phyloP scores from a whole-genome alignment of 2,797 vertebrate species.

The Fringilla coelebs region DNA sequence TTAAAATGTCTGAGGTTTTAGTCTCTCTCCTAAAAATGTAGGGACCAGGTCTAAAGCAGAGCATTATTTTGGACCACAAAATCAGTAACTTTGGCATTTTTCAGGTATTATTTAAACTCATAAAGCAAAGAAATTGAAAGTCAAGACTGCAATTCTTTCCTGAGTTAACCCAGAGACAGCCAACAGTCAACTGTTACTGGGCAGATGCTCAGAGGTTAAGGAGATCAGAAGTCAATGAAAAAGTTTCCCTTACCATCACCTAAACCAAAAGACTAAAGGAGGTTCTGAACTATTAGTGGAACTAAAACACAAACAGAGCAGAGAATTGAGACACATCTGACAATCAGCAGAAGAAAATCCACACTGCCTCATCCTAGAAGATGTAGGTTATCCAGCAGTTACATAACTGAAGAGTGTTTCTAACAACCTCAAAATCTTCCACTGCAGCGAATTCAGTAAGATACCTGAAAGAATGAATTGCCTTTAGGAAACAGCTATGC shows the following conservation, averaged over 20 bases:
- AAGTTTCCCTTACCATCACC: not conserved
- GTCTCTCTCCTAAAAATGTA: not conserved
- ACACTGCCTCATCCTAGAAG: not conserved
- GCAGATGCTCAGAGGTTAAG: not conserved
- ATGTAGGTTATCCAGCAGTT: not conserved
- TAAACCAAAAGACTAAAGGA: not conserved
- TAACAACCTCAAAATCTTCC: not conserved
- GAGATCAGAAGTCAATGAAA: not conserved
- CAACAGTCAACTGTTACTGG: not conserved
- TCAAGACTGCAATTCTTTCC: not conserved
- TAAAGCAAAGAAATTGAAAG: conserved; percentile 12
- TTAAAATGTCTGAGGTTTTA: conserved; percentile 44
- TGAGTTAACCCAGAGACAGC: not conserved
- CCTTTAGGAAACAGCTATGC: not conserved
- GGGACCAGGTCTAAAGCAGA: not conserved
- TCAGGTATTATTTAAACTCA: conserved; percentile 22
- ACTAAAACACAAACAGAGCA: not conserved
- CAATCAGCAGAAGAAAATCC: not conserved
- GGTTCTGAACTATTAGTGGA: not conserved
- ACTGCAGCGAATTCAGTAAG: not conserved
- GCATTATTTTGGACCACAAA: conserved; percentile 10
- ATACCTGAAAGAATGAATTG: not conserved
- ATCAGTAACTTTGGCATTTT: not conserved
- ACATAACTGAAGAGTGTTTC: not conserved
- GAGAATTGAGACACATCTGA: not conserved